These are phyloP conservation scores for Serripes groenlandicus DNA, from an alignment of 2,888 invertebrate genomes.

Conservation along the genomic window DNA sequence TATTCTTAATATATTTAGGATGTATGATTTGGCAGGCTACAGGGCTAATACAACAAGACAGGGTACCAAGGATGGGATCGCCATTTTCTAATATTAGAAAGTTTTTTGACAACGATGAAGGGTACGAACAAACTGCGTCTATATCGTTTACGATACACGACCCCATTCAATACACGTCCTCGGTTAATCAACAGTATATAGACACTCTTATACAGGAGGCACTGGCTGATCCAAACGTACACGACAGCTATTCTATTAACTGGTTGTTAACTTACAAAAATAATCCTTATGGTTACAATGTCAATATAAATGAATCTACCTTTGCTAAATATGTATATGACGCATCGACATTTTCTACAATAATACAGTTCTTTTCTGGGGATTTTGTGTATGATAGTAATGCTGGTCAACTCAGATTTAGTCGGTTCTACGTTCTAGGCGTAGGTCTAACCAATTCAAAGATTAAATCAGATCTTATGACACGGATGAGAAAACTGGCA, in stretches of 20 bases:
- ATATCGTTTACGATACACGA: background rate
- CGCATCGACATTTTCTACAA: background rate
- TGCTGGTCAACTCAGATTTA: background rate
- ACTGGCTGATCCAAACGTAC: background rate
- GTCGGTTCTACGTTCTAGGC: background rate
- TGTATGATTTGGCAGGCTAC: background rate
- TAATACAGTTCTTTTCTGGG: background rate
- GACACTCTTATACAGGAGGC: background rate
- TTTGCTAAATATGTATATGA: background rate
- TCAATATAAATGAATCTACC: background rate
- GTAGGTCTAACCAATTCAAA: background rate
- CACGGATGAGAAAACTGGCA: background rate
- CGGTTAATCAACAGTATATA: background rate
- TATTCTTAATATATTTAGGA: background rate
- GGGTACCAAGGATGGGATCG: background rate
- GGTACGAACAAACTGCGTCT: background rate
- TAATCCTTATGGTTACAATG: background rate
- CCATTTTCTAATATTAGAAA: background rate
- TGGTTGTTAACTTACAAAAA: background rate
- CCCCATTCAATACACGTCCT: background rate
- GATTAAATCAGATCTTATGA: background rate
- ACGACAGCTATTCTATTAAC: background rate
- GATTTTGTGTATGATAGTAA: background rate
- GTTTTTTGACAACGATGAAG: background rate
- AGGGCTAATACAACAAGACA: background rate